Conservation (phyloP, 2,888 invertebrate species). For the Schrankia costaestrigalis region DNA sequence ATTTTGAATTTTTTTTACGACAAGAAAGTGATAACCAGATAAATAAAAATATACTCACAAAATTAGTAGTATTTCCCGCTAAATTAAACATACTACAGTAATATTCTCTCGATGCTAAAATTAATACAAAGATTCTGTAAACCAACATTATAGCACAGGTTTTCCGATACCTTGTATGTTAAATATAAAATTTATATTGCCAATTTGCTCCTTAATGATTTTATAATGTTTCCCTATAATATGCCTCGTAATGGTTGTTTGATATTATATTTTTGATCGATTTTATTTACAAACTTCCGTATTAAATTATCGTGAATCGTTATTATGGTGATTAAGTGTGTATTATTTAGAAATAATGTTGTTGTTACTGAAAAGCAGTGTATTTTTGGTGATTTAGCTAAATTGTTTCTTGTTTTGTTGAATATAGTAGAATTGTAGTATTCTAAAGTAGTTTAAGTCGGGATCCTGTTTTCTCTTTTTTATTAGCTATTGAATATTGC, state of each 20-base stretch:
- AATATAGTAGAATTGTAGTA: too few relatives aligned
- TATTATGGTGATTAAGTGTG: too few relatives aligned
- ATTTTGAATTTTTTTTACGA: too few relatives aligned
- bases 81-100: constrained; percentile 19
- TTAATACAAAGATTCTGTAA: constrained; percentile 20
- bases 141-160: constrained; percentile 18
- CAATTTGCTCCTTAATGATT: constrained; percentile 19
- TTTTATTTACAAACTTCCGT: not conserved
- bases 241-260: not conserved
- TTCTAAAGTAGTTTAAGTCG: too few relatives aligned
- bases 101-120: constrained; percentile 12
- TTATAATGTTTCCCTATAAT: constrained; percentile 23
- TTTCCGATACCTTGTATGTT: constrained; percentile 3
- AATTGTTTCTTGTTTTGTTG: too few relatives aligned
- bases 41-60: constrained; percentile 31
- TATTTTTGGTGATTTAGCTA: too few relatives aligned
- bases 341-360: too few relatives aligned
- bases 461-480: too few relatives aligned
- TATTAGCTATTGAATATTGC: too few relatives aligned
- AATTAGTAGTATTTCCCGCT: constrained; percentile 36
- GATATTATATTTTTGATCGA: not conserved
- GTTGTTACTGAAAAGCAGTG: too few relatives aligned
- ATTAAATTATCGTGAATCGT: not conserved
- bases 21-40: too few relatives aligned
- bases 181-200: constrained; percentile 16